Conservation (phyloP, 2,888 invertebrate genomes). For the Xanthorhoe spadicearia region DNA sequence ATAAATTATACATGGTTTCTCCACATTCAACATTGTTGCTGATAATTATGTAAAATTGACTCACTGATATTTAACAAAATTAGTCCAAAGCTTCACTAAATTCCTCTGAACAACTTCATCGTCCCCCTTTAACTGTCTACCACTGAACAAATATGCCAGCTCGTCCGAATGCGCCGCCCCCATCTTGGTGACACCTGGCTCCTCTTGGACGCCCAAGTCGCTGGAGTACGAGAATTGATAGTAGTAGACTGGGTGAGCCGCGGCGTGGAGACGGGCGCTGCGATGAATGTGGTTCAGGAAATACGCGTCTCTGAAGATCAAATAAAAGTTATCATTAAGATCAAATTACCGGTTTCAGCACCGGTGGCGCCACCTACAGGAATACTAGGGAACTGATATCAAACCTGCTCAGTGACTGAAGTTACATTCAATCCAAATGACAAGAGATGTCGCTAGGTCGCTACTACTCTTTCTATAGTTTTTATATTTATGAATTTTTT, state of each 20-base stretch:
- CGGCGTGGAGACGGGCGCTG: constrained; percentile 63
- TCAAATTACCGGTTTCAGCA: no score
- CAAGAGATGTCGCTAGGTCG: no score
- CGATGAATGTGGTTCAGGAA: constrained; percentile 70
- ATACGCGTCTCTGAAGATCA: constrained; percentile 67
- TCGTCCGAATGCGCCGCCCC: constrained; percentile 79
- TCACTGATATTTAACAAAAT: constrained; percentile 75
- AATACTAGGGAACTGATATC: no score
- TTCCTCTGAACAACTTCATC: constrained; percentile 61
- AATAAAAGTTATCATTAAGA: neutral
- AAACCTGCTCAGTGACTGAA: no score
- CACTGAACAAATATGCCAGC: constrained; percentile 68
- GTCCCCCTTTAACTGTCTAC: constrained; percentile 54
- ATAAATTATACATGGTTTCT: no score
- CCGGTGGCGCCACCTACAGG: no score
- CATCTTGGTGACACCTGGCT: constrained; percentile 57
- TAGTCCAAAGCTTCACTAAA: constrained; percentile 67
- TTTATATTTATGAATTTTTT: no score
- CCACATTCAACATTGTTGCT: no score
- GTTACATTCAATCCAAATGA: no score
- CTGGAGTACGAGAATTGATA: constrained; percentile 73
- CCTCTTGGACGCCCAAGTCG: constrained; percentile 59
- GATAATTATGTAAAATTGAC: constrained; percentile 40
- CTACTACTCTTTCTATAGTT: no score
- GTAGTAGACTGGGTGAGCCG: constrained; percentile 60